Evolutionary conservation across 2,797 vertebrate genomes (phyloP).

Genomic region (Eremophila alpestris): DNA sequence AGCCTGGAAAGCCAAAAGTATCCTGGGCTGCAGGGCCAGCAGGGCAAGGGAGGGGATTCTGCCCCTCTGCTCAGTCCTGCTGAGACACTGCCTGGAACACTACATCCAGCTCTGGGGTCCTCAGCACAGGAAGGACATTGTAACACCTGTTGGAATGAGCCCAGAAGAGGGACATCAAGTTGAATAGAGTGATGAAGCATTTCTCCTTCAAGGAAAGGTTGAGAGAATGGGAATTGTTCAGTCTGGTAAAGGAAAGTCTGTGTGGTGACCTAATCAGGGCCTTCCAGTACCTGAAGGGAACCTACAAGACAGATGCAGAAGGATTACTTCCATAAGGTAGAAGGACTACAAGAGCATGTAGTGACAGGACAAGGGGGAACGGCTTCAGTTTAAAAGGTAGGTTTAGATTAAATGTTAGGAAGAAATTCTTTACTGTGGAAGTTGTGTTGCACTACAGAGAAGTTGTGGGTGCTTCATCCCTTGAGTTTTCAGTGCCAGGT

Average conservation of each 20-base stretch:
- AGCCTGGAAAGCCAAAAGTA: neutral
- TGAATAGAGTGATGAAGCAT: neutral
- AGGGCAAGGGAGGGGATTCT: neutral
- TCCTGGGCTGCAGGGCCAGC: neutral
- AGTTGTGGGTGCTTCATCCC: neutral
- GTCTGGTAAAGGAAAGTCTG: neutral
- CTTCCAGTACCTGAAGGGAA: neutral
- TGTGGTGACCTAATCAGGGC: fast-evolving
- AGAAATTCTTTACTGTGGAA: neutral
- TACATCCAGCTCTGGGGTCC: neutral
- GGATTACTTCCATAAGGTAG: no score
- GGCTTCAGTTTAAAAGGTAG: neutral
- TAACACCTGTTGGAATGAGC: neutral
- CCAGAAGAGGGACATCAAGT: neutral
- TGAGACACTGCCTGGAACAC: neutral
- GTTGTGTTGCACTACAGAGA: neutral
- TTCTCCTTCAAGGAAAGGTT: neutral
- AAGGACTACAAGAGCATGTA: neutral
- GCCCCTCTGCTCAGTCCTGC: neutral
- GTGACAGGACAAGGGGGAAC: neutral
- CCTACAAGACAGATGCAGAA: neutral
- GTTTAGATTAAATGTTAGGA: neutral
- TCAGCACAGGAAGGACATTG: neutral
- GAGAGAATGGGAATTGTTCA: neutral
- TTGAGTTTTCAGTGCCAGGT: neutral